These are phyloP conservation scores for Hylia prasina DNA, from an alignment of 2,113 vertebrate genomes.

Conservation along the genomic window DNA sequence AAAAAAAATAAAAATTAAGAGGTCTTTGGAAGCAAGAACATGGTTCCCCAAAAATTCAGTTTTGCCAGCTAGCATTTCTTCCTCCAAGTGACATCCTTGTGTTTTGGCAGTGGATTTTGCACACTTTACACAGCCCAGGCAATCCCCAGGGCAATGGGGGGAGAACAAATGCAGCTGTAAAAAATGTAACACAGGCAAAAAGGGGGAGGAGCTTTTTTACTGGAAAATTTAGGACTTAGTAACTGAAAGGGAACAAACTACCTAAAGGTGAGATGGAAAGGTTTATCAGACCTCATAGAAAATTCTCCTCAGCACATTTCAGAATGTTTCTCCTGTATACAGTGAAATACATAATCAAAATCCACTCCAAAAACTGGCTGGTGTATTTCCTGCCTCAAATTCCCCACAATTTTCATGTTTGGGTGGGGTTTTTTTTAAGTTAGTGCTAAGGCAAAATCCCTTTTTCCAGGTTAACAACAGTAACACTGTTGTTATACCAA, in stretches of 20 bases:
- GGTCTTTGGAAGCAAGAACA: neutral
- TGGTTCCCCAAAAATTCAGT: neutral
- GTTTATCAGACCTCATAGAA: neutral
- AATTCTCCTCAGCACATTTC: neutral
- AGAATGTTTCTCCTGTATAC: neutral
- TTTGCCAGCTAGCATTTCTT: neutral
- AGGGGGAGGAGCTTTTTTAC: neutral
- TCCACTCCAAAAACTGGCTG: neutral
- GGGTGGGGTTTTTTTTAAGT: neutral
- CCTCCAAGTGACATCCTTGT: neutral
- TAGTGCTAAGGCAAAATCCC: neutral
- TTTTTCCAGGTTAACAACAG: neutral
- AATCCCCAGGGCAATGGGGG: neutral
- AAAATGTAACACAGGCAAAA: neutral
- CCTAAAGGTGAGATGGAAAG: neutral
- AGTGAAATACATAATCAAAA: neutral
- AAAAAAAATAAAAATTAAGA: neutral
- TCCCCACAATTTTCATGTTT: neutral
- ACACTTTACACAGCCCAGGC: neutral
- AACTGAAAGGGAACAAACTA: neutral
- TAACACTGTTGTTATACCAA: neutral
- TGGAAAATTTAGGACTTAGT: neutral
- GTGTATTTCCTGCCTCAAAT: neutral
- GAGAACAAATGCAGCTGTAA: neutral
- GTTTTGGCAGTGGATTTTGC: neutral